Percentiles rank a stretch among this genome's conserved stretches.
phyloP scores from a whole-genome alignment of 35 echinoderm and acorn worm genomes.

The Lytechinus pictus region DNA sequence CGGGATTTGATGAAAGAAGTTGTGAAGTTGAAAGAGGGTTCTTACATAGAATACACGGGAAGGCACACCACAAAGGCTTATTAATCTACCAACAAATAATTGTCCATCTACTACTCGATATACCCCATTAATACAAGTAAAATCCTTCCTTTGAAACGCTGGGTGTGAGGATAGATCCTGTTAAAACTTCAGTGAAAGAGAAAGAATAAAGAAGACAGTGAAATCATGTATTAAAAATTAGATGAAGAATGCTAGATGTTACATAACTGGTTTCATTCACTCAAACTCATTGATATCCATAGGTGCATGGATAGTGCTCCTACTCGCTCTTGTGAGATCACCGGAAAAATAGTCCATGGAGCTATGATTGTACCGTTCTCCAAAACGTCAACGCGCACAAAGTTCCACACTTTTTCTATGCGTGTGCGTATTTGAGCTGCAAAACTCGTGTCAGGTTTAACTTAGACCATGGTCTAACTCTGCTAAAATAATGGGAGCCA shows the following conservation, averaged over 20 bases:
- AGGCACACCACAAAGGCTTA: not conserved
- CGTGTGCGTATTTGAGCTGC: no score
- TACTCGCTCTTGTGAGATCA: no score
- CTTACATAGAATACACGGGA: not conserved
- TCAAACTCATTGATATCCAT: no score
- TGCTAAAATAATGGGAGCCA: no score
- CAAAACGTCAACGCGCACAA: no score
- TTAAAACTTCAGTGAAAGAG: not conserved
- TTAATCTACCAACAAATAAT: not conserved
- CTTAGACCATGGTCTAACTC: no score
- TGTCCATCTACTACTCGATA: not conserved
- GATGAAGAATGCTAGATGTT: not conserved
- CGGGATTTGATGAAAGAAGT: not conserved
- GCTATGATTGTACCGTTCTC: no score
- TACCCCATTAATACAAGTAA: not conserved
- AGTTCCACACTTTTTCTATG: no score
- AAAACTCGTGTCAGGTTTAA: no score
- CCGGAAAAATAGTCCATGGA: no score
- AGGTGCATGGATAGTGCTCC: no score
- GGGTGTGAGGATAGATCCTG: not conserved
- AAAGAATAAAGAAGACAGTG: not conserved
- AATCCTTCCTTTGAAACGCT: not conserved
- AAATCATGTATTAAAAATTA: not conserved
- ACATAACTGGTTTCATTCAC: not conserved
- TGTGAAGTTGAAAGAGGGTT: not conserved